Percentiles rank a stretch among this genome's conserved stretches.
phyloP scores from a whole-genome alignment of 2,888 invertebrate genomes.

The Orthonevra nobilis region DNA sequence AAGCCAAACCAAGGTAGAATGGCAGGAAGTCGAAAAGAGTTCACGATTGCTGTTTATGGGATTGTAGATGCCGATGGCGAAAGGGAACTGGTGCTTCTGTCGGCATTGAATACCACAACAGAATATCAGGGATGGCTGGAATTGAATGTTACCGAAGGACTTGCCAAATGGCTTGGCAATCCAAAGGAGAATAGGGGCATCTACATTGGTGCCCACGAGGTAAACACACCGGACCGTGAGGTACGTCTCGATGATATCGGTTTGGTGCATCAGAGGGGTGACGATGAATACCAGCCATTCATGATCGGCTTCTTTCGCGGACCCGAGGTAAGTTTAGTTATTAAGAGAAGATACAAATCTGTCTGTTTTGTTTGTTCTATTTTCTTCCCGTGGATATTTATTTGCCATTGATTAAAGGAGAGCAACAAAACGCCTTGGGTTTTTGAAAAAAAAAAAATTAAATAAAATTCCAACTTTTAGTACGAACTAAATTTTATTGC shows the following conservation, averaged over 20 bases:
- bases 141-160: constrained; percentile 89
- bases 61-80: constrained; percentile 79
- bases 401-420: too few relatives aligned
- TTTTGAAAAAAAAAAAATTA: too few relatives aligned
- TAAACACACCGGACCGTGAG: constrained; percentile 88
- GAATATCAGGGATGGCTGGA: constrained; percentile 92
- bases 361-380: too few relatives aligned
- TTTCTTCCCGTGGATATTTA: too few relatives aligned
- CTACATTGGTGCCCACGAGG: constrained; percentile 89
- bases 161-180: constrained; percentile 87
- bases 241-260: constrained; percentile 92
- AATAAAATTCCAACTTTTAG: too few relatives aligned
- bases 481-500: too few relatives aligned
- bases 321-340: constrained; percentile 81
- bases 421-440: too few relatives aligned
- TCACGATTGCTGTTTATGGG: constrained; percentile 78
- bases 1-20: constrained; percentile 78
- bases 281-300: constrained; percentile 93
- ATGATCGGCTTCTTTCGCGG: constrained; percentile 93
- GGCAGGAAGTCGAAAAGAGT: constrained; percentile 75
- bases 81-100: constrained; percentile 87
- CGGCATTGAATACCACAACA: constrained; percentile 87
- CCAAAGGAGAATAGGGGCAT: constrained; percentile 92
- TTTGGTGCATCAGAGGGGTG: constrained; percentile 87
- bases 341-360: constrained; percentile 42